Evolutionary conservation across 2,797 vertebrate species (phyloP), one percentile per base, ranked within the genome.

Genomic region (Oophaga sylvatica): DNA sequence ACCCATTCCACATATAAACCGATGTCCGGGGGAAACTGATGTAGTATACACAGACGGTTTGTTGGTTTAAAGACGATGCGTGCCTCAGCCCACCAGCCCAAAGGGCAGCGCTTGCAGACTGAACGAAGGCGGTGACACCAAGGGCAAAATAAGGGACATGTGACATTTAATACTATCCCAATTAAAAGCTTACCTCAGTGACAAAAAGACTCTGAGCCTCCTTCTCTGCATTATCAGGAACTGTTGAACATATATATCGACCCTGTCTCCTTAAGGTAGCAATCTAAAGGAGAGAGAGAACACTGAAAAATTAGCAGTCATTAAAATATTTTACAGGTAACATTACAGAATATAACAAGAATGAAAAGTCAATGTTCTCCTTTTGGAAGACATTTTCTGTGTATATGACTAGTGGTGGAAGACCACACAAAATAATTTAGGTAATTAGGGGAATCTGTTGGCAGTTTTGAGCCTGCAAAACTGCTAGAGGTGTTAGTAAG

Each of bases 141-240:
- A 73, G 71, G 22, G 62, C 20, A 22, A 9, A 67, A n/a, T 12
- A 29, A 26, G 65, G 26, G 22, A 65, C 22, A 10, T 2, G 20
- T n/a, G 10, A 1, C 9, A 10, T n/a, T 11, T n/a, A 4, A 63
- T 63, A 20, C 1, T 2, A 63, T 63, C 19, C 20, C 20, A 63
- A 22, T 63, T 63, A 56, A 1, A 41, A 17, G 5, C 90, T 95
- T 96, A 99, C 98, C 97, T 99, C 97, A 87, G 96, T 98, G 81
- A 99, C 97, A 91, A 99, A 98, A 81, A 99, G 94, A 81, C 96
- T 97, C 84, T 96, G 95, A 41, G 97, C 98, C 90, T 96, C 97
- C 91, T 97, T 97, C 91, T 96, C 96, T 0, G 98, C 98, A 0
- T 96, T 95, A 82, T 95, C 95, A 80, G 98, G 98, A 91, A 99